Evolutionary conservation across 2,113 vertebrate genomes (phyloP).

Genomic region (Pseudois nayaur): DNA sequence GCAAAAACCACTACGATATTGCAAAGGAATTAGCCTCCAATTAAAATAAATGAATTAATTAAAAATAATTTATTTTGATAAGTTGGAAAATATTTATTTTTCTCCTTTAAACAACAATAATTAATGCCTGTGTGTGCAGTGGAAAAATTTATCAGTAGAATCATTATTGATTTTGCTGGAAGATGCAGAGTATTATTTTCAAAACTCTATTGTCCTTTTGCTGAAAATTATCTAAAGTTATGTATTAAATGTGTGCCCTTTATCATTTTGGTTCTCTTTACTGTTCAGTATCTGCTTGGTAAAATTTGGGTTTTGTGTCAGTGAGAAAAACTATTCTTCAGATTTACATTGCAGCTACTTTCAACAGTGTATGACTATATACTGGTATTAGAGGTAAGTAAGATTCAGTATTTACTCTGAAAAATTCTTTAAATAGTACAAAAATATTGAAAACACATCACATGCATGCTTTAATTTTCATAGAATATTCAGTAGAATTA

Average conservation of each 20-base stretch:
- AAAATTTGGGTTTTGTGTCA: not conserved
- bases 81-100: not conserved
- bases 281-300: not conserved
- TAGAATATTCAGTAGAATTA: not conserved
- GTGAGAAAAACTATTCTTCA: not conserved
- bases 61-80: not conserved
- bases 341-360: not conserved
- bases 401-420: not conserved
- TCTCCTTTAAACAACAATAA: not conserved
- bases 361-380: not conserved
- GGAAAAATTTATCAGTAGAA: not conserved
- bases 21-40: not conserved
- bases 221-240: not conserved
- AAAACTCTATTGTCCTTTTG: not conserved
- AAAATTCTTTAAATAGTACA: not conserved
- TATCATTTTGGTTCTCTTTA: not conserved
- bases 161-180: not conserved
- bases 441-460: not conserved
- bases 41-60: not conserved
- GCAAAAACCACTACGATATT: not conserved
- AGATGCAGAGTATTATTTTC: not conserved
- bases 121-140: not conserved
- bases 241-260: not conserved
- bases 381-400: not conserved
- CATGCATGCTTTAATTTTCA: not conserved